Percentiles rank a stretch among this genome's conserved stretches.
phyloP scores from a whole-genome alignment of 1,140 invertebrate genomes.

The Zaprionus kolodkinae region DNA sequence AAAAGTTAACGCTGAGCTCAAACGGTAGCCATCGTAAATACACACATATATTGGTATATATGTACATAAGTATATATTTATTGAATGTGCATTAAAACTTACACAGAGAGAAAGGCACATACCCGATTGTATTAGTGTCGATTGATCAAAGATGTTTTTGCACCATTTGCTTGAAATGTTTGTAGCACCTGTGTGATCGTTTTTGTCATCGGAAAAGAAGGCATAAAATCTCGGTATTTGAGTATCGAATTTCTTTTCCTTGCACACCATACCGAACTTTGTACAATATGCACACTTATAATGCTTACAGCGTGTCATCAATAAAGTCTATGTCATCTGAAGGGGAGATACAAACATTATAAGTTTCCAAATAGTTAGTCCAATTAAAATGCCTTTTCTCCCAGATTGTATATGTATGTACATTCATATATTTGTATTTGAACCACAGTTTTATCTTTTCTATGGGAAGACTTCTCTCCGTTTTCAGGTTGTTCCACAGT shows the following conservation, averaged over 20 bases:
- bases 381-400: not conserved
- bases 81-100: no score
- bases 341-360: no score
- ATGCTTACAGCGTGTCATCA: no score
- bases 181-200: not conserved
- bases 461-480: not conserved
- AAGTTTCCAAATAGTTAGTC: no score
- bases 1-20: constrained; percentile 58
- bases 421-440: not conserved
- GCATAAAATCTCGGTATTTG: not conserved
- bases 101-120: not conserved
- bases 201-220: not conserved
- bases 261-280: no score
- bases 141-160: not conserved
- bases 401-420: not conserved
- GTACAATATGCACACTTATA: no score
- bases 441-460: not conserved
- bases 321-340: no score
- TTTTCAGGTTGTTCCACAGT: constrained; percentile 10
- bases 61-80: not conserved
- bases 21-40: not conserved
- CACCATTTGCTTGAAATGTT: not conserved
- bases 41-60: not conserved
- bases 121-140: not conserved
- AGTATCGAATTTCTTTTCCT: no score